Percentiles rank a stretch among this genome's conserved stretches.
phyloP scores from a whole-genome alignment of 2,113 vertebrate species.

The Cochlearius cochlearius region DNA sequence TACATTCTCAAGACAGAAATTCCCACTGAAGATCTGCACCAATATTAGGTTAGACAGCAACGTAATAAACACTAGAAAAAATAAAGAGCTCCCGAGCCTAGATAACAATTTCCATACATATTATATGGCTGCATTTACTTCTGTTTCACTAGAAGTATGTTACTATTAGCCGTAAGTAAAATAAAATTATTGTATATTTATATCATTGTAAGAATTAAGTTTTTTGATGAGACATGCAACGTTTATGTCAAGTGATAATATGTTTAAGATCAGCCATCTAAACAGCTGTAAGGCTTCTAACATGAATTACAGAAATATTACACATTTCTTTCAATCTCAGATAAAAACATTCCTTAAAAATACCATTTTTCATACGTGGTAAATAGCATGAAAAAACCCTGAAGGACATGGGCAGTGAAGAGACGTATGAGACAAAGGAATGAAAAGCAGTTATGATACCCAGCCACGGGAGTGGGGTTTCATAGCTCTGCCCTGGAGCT shows the following conservation, averaged over 20 bases:
- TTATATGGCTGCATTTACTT: background rate
- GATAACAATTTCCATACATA: background rate
- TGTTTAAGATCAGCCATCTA: background rate
- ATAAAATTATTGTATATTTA: background rate
- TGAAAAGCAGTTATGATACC: background rate
- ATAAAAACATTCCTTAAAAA: background rate
- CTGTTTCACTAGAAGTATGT: background rate
- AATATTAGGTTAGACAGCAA: background rate
- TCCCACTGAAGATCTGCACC: background rate
- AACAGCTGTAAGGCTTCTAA: background rate
- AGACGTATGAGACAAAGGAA: fast-evolving
- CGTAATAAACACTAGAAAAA: background rate
- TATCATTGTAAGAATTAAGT: background rate
- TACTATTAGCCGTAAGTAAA: background rate
- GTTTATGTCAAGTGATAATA: background rate
- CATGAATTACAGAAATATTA: background rate
- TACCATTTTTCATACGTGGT: fast-evolving
- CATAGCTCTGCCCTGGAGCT: background rate
- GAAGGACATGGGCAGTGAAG: fast-evolving
- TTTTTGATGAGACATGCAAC: background rate
- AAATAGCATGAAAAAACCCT: background rate
- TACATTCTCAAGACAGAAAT: slow-evolving; percentile 1
- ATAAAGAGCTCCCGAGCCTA: background rate
- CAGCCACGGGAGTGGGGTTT: fast-evolving
- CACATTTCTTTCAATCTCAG: background rate